Evolutionary conservation across 2,113 vertebrate genomes (phyloP), one percentile per base, ranked within the genome.

Genomic region (Camelus bactrianus): DNA sequence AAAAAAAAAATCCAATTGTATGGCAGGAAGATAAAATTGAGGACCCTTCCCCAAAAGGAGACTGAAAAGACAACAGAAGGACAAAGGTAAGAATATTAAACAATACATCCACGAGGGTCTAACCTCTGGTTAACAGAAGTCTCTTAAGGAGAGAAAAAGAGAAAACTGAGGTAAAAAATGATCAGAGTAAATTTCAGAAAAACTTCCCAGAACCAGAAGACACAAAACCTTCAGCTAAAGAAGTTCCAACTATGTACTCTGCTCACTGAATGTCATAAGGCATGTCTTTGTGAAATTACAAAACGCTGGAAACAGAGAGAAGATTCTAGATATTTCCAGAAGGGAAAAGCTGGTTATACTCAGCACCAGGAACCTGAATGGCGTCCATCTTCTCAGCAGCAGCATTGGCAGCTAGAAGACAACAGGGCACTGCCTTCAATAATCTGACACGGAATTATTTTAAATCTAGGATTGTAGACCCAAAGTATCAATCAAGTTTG

Each of bases 241-340:
- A 73, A 7, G 14, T 93, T 64, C 19, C 73, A 79, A 89, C 2
- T 54, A 87, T n/a, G 64, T 42, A 8, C 6, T 50, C 15, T 75
- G n/a, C 2, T 92, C 28, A 62, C 2, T 69, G 22, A 89, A 77
- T 80, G 52, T 80, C 1, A 8, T 76, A 89, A 93, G 22, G 19
- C 3, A 89, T 11, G 46, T 16, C 1, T 77, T 38, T 77, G 11
- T 42, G 16, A 54, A 81, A 73, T 35, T 62, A 80, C 15, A 91
- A 85, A 92, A 60, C 26, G 50, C 0, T 81, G 48, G 38, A 67
- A 79, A 70, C 8, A 22, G 0, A 72, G 46, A 89, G 62, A 92
- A 89, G 38, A 93, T 73, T 56, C 81, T 77, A 82, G 81, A 85
- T 62, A 60, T 73, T 93, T 89, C 32, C 79, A 89, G 32, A 89